A percentile compares a stretch with the other conserved stretches of the same genome.
Evolutionary conservation across 1,140 invertebrate genomes (phyloP).

Genomic region (Panagrolaimus sp.): DNA sequence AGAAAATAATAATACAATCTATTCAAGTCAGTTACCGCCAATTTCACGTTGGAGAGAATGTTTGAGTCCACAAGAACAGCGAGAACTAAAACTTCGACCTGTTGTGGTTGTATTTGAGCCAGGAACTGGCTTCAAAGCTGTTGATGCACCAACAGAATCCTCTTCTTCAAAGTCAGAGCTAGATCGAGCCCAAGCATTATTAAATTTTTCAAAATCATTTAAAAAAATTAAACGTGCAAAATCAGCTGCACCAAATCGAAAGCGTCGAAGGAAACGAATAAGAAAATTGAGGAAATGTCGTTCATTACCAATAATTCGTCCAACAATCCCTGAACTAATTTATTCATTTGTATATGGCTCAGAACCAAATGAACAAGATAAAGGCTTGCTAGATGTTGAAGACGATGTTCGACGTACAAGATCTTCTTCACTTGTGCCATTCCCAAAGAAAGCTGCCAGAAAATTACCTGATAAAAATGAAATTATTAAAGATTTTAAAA

Average conservation of each 20-base stretch:
- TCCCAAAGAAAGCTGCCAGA: conserved; percentile 13
- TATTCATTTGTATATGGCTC: conserved; percentile 32
- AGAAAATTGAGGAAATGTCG: conserved; percentile 23
- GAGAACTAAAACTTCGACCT: background rate
- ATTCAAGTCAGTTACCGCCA: no score
- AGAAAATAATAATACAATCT: no score
- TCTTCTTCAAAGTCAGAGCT: background rate
- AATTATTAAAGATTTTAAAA: conserved; percentile 22
- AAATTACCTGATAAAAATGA: conserved; percentile 20
- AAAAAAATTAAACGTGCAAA: conserved; percentile 51
- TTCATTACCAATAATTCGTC: background rate
- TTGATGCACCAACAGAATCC: background rate
- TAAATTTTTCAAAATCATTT: conserved; percentile 53
- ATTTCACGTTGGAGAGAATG: no score
- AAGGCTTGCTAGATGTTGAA: conserved; percentile 10
- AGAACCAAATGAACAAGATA: background rate
- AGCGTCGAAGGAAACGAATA: conserved; percentile 18
- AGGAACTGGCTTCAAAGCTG: background rate
- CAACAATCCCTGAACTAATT: conserved; percentile 19
- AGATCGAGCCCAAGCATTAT: conserved; percentile 31
- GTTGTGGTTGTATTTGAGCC: background rate
- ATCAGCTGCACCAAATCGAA: conserved; percentile 24
- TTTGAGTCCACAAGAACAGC: no score
- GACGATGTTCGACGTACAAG: conserved; percentile 21
- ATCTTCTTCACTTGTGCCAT: conserved; percentile 29